A percentile compares a stretch with the other conserved stretches of the same genome.
Conservation (phyloP, 2,113 vertebrate species). For the Dasypus novemcinctus region DNA sequence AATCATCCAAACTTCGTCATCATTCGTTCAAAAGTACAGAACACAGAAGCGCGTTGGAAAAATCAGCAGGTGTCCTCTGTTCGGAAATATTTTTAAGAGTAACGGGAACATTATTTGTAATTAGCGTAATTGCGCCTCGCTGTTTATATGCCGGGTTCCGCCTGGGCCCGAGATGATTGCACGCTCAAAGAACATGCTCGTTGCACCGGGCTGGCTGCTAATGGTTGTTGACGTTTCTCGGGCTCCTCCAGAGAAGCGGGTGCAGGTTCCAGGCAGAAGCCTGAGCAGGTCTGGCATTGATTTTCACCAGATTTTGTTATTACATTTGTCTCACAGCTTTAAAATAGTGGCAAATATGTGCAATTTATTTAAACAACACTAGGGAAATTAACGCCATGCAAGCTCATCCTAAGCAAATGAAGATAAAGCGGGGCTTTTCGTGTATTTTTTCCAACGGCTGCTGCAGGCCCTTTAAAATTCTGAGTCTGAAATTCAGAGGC, state of each 20-base stretch:
- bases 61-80: background rate
- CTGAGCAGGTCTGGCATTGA: conserved; percentile 76
- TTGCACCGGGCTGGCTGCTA: accelerated
- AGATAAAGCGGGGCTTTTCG: conserved; percentile 58
- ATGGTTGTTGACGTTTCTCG: accelerated
- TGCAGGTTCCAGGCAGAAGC: conserved; percentile 70
- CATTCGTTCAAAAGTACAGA: background rate
- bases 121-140: background rate
- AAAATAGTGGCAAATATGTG: conserved; percentile 80
- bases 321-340: conserved; percentile 84
- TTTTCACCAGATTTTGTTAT: conserved; percentile 83
- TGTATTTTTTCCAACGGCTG: background rate
- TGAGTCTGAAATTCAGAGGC: conserved; percentile 45
- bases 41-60: background rate
- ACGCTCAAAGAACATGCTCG: background rate
- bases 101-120: background rate
- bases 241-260: conserved; percentile 44
- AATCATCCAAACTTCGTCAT: accelerated
- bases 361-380: conserved; percentile 81
- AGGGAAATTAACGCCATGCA: conserved; percentile 77
- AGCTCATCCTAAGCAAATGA: conserved; percentile 76
- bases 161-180: background rate
- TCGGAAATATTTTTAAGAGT: background rate
- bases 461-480: conserved; percentile 40
- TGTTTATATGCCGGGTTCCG: background rate